Evolutionary conservation across 2,113 vertebrate genomes (phyloP).

Genomic region (Poeciliopsis prolifica): DNA sequence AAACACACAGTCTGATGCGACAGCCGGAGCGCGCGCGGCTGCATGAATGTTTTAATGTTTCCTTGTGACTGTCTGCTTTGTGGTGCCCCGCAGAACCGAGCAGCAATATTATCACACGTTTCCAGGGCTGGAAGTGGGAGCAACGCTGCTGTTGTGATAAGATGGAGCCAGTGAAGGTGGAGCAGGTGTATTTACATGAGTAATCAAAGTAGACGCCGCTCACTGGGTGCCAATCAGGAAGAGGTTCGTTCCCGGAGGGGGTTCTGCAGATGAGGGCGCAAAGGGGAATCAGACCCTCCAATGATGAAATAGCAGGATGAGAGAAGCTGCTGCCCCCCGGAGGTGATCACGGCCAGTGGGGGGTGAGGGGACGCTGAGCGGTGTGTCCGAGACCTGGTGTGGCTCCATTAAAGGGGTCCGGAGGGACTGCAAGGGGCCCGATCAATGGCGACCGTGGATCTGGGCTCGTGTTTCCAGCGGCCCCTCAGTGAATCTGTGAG

Average conservation of each 20-base stretch:
- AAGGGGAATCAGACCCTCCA: slow-evolving; percentile 50
- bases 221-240: slow-evolving; percentile 63
- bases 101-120: slow-evolving; percentile 37
- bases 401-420: slow-evolving; percentile 73
- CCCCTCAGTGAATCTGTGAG: slow-evolving; percentile 39
- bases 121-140: slow-evolving; percentile 27
- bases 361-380: not conserved
- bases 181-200: slow-evolving; percentile 58
- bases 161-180: slow-evolving; percentile 22
- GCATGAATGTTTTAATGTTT: slow-evolving; percentile 61
- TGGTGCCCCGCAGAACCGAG: slow-evolving; percentile 36
- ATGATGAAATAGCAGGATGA: not conserved
- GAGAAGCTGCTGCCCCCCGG: slow-evolving; percentile 36
- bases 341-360: slow-evolving; percentile 2
- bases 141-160: slow-evolving; percentile 24
- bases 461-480: slow-evolving; percentile 59
- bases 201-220: slow-evolving; percentile 64
- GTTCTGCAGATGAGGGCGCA: slow-evolving; percentile 47
- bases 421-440: slow-evolving; percentile 60
- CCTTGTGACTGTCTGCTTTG: slow-evolving; percentile 51
- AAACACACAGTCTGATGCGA: slow-evolving; percentile 35
- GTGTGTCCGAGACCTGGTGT: slow-evolving; percentile 71
- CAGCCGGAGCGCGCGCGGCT: slow-evolving; percentile 25
- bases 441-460: slow-evolving; percentile 78
- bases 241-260: slow-evolving; percentile 36